These are phyloP conservation scores for Myotis brandtii DNA, from an alignment of 2,113 vertebrate genomes.

Conservation along the genomic window DNA sequence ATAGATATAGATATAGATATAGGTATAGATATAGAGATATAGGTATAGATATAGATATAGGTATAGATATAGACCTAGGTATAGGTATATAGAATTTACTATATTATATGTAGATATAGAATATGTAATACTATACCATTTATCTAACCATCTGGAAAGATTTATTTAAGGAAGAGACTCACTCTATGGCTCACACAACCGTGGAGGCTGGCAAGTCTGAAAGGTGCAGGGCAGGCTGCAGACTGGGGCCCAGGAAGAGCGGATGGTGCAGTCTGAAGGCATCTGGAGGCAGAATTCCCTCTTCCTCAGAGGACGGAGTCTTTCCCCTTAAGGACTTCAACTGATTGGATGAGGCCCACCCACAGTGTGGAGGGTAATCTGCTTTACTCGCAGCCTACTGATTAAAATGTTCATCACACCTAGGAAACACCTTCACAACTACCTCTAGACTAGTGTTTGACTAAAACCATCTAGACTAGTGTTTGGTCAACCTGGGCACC, in stretches of 20 bases:
- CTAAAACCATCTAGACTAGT: neutral
- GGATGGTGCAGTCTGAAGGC: neutral
- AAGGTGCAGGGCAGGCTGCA: neutral
- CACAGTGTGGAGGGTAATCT: neutral
- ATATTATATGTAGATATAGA: neutral
- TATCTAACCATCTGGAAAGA: neutral
- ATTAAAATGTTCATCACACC: neutral
- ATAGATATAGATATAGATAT: too few relatives aligned
- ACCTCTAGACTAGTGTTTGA: neutral
- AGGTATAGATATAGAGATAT: neutral
- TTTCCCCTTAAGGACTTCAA: neutral
- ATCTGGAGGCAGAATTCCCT: neutral
- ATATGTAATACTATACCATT: neutral
- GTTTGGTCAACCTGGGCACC: neutral
- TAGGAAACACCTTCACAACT: neutral
- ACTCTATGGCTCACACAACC: neutral
- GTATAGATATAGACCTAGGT: neutral
- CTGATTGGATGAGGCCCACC: neutral
- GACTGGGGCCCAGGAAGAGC: neutral
- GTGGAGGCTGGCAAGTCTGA: neutral
- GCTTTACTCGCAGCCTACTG: neutral
- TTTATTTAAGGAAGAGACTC: neutral
- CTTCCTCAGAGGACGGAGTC: neutral
- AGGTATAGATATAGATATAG: neutral
- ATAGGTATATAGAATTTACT: neutral